A percentile compares a stretch with the other conserved stretches of the same genome.
Evolutionary conservation across 2,797 vertebrate species (phyloP).

Genomic region (Lepus townsendii): DNA sequence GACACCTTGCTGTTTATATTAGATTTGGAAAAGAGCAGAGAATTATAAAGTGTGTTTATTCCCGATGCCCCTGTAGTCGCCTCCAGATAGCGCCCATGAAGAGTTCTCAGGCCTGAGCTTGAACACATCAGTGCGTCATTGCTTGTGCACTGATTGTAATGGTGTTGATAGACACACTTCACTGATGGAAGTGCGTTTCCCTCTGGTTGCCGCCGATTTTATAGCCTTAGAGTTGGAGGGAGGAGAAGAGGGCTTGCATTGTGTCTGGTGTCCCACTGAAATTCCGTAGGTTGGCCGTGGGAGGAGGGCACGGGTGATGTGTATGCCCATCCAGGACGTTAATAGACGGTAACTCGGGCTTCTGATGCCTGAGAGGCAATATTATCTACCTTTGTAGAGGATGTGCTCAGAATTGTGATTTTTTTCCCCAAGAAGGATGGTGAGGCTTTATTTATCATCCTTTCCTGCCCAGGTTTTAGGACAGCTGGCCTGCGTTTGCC

Average conservation of each 20-base stretch:
- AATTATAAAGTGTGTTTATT: conserved; percentile 57
- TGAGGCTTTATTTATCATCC: not conserved
- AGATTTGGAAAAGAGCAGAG: conserved; percentile 38
- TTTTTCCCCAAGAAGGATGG: not conserved
- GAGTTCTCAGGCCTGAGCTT: conserved; percentile 9
- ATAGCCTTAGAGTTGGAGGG: not conserved
- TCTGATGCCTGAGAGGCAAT: not conserved
- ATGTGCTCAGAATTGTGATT: conserved; percentile 15
- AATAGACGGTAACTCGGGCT: not conserved
- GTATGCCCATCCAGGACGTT: not conserved
- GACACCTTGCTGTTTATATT: conserved; percentile 66
- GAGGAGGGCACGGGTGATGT: not conserved
- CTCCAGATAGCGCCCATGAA: conserved; percentile 3
- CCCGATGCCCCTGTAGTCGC: conserved; percentile 16
- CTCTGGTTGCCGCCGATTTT: conserved; percentile 26
- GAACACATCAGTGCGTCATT: conserved; percentile 33
- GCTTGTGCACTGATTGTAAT: not conserved
- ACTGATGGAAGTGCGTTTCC: conserved; percentile 40
- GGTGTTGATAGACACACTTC: conserved; percentile 5
- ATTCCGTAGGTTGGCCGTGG: not conserved
- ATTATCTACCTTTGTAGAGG: conserved; percentile 13
- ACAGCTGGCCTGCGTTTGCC: conserved; percentile 41
- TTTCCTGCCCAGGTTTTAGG: conserved; percentile 24
- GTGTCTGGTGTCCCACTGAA: not conserved
- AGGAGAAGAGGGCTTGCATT: not conserved